A percentile compares a stretch with the other conserved stretches of the same genome.
Conservation (phyloP, 92 coral and sea anemone species). For the Porites cylindrica region DNA sequence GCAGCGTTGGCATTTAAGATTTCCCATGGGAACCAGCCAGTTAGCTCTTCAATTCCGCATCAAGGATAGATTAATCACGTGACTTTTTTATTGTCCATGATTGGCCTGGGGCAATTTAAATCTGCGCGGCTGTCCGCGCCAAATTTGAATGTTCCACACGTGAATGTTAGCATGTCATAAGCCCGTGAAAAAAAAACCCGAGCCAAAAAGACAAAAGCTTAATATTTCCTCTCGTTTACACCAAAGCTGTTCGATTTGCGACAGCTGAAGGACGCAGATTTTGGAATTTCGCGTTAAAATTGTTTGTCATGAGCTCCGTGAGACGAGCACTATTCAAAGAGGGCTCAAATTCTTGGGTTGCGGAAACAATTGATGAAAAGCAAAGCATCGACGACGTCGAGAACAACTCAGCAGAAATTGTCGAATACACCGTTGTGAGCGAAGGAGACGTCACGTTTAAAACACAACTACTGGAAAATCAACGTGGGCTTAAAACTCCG, state of each 20-base stretch:
- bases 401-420: conserved; percentile 29
- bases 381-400: conserved; percentile 35
- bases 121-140: conserved; percentile 64
- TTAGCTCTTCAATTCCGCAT: too few relatives aligned
- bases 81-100: conserved; percentile 22
- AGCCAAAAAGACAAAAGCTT: conserved; percentile 43
- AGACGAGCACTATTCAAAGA: conserved; percentile 51
- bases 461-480: conserved; percentile 34
- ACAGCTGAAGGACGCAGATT: conserved; percentile 39
- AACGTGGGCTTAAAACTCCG: conserved; percentile 32
- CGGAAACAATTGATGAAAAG: conserved; percentile 52
- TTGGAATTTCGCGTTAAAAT: conserved; percentile 26
- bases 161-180: conserved; percentile 26
- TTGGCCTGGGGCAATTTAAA: conserved; percentile 47
- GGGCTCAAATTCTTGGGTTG: conserved; percentile 47
- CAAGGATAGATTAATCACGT: conserved; percentile 5
- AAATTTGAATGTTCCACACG: conserved; percentile 63
- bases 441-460: conserved; percentile 41
- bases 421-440: conserved; percentile 41
- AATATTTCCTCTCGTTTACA: conserved; percentile 23
- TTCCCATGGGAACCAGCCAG: too few relatives aligned
- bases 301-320: conserved; percentile 41
- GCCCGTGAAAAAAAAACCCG: conserved; percentile 35
- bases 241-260: conserved; percentile 26
- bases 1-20: too few relatives aligned